Percentiles rank a stretch among this genome's conserved stretches.
phyloP scores from a whole-genome alignment of 2,888 invertebrate species.

The Eubasilissa splendida region DNA sequence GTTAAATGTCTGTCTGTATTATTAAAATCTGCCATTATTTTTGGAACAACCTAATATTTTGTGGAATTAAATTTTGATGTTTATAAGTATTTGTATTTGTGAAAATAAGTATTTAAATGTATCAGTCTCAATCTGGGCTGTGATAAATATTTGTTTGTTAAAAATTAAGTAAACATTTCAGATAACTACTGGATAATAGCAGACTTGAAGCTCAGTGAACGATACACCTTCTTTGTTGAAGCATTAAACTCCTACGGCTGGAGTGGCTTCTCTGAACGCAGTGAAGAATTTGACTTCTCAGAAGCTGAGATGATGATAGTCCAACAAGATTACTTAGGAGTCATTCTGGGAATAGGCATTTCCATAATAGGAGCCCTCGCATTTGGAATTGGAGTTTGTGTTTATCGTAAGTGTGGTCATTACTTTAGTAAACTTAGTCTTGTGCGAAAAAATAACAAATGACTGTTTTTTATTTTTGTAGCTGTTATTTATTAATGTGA shows the following conservation, averaged over 20 bases:
- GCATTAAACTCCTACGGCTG: conserved; percentile 88
- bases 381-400: conserved; percentile 65
- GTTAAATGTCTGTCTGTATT: too few species aligned
- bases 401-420: conserved; percentile 68
- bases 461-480: too few species aligned
- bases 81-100: too few species aligned
- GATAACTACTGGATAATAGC: conserved; percentile 87
- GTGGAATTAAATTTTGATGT: too few species aligned
- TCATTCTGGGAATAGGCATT: conserved; percentile 77
- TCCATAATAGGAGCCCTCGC: conserved; percentile 70
- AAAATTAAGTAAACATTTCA: conserved; percentile 61
- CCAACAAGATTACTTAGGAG: conserved; percentile 70
- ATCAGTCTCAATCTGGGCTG: too few species aligned
- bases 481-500: too few species aligned
- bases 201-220: conserved; percentile 74
- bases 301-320: conserved; percentile 69
- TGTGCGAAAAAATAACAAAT: too few species aligned
- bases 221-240: conserved; percentile 82
- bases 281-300: conserved; percentile 74
- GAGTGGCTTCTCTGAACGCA: conserved; percentile 82
- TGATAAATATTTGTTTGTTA: too few species aligned
- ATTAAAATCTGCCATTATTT: too few species aligned
- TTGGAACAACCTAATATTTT: too few species aligned
- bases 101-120: too few species aligned
- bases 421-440: background rate